Conservation (phyloP, 1,140 invertebrate species). For the Varroa destructor region DNA sequence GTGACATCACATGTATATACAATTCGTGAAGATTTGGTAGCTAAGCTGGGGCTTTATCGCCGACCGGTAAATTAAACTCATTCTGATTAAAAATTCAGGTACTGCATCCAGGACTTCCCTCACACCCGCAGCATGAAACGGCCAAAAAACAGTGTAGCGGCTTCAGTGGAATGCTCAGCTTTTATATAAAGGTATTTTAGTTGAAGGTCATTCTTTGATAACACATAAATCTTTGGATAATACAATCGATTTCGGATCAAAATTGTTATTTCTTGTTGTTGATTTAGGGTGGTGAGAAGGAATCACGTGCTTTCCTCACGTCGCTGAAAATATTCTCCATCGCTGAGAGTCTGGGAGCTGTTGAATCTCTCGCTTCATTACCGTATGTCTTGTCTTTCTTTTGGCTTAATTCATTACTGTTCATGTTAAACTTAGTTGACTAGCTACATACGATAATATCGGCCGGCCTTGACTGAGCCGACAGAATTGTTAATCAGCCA, state of each 20-base stretch:
- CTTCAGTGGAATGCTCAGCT: constrained; percentile 23
- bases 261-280: too few species aligned
- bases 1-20: too few species aligned
- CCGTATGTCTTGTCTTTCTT: background rate
- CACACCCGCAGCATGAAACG: constrained; percentile 2
- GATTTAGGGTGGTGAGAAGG: too few species aligned
- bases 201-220: background rate
- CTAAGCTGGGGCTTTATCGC: background rate
- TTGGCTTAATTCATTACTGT: background rate
- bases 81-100: background rate
- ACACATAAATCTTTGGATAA: too few species aligned
- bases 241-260: background rate
- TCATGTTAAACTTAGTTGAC: too few species aligned
- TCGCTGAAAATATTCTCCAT: too few species aligned
- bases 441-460: too few species aligned
- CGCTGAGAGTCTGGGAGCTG: background rate
- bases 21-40: too few species aligned
- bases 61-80: background rate
- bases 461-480: too few species aligned
- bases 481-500: too few species aligned
- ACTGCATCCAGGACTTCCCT: background rate
- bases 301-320: too few species aligned
- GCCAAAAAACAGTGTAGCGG: constrained; percentile 19
- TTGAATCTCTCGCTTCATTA: background rate
- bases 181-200: background rate